Conservation (phyloP, 64 coral and sea anemone genomes). For the Porites australiensis region DNA sequence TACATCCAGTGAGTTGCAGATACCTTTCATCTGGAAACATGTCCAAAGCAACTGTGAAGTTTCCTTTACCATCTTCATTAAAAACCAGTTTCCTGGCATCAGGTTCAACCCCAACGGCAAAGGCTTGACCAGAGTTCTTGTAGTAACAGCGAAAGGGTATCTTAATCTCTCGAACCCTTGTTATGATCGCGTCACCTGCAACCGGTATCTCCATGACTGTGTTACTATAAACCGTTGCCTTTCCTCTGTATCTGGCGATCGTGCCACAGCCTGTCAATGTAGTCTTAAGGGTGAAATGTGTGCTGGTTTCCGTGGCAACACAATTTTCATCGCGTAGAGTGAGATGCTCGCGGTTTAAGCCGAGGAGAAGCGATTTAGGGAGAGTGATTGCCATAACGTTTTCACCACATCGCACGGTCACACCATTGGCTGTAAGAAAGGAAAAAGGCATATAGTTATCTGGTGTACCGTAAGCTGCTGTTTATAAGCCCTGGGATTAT, state of each 20-base stretch:
- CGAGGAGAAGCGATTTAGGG: not conserved
- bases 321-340: not conserved
- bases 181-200: not conserved
- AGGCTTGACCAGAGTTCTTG: constrained; percentile 14
- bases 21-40: not conserved
- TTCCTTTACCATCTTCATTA: constrained; percentile 11
- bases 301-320: constrained; percentile 24
- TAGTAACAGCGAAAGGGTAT: constrained; percentile 65
- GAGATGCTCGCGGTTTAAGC: too few relatives aligned
- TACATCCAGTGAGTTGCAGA: not conserved
- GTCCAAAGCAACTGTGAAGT: not conserved
- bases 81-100: constrained; percentile 29
- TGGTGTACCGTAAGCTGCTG: too few relatives aligned
- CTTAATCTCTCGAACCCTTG: constrained; percentile 25
- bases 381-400: constrained; percentile 12
- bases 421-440: too few relatives aligned
- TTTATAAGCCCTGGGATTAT: too few relatives aligned
- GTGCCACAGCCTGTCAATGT: constrained; percentile 22
- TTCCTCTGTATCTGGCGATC: too few relatives aligned
- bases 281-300: constrained; percentile 40
- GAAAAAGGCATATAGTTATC: too few relatives aligned
- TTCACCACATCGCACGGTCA: too few relatives aligned
- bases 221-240: too few relatives aligned
- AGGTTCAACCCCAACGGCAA: not conserved
- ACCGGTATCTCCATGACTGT: too few relatives aligned